Evolutionary conservation across 2,113 vertebrate species (phyloP).

Genomic region (Stigmatopora argus): DNA sequence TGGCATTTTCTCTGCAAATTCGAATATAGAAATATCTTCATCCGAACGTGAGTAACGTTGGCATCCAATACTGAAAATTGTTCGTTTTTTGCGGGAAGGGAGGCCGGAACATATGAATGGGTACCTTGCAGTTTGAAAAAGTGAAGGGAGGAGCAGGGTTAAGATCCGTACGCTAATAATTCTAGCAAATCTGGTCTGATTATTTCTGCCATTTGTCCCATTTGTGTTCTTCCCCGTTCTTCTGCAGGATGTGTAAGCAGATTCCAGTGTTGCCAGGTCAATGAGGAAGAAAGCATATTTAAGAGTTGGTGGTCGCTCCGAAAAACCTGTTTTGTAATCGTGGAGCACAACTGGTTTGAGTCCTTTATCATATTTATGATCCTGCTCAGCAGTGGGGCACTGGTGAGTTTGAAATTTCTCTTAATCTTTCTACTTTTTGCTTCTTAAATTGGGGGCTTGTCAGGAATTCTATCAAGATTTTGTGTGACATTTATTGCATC

Average conservation of each 20-base stretch:
- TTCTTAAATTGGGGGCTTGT: background rate
- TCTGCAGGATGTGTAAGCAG: constrained; percentile 82
- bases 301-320: constrained; percentile 94
- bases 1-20: constrained; percentile 28
- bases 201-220: background rate
- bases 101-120: no score
- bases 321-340: constrained; percentile 95
- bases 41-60: background rate
- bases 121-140: no score
- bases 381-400: constrained; percentile 94
- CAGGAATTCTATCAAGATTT: no score
- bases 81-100: no score
- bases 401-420: constrained; percentile 72
- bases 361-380: constrained; percentile 99
- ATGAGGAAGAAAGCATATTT: constrained; percentile 77
- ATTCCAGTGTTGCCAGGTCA: constrained; percentile 91
- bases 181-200: background rate
- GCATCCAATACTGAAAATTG: background rate
- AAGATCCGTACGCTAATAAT: no score
- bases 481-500: background rate
- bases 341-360: constrained; percentile 99
- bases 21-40: constrained; percentile 9
- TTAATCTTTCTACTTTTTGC: no score
- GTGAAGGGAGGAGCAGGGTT: no score
- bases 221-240: background rate